Evolutionary conservation across 1,140 invertebrate genomes (phyloP).

Genomic region (Acromyrmex charruanus): DNA sequence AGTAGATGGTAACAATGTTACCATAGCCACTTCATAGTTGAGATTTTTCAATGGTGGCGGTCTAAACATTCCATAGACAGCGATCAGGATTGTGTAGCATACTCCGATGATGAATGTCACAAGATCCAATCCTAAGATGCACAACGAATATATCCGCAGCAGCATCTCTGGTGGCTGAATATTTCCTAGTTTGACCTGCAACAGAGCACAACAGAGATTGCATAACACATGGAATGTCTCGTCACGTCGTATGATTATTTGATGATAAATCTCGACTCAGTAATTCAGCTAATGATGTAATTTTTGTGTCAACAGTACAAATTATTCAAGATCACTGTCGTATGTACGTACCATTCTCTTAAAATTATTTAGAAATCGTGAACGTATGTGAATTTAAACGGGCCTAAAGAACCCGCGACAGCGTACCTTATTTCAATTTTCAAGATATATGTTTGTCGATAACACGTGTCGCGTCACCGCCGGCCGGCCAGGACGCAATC

Average conservation of each 20-base stretch:
- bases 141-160: constrained; percentile 87
- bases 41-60: constrained; percentile 88
- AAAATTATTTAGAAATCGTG: neutral
- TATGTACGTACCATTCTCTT: neutral
- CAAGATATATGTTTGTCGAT: constrained; percentile 49
- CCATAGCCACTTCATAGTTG: constrained; percentile 88
- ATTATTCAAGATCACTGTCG: neutral
- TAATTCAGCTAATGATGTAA: too few species aligned
- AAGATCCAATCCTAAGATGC: constrained; percentile 87
- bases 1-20: constrained; percentile 76
- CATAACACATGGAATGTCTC: neutral
- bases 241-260: neutral
- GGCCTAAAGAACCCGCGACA: neutral
- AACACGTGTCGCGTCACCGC: constrained; percentile 33
- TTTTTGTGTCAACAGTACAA: neutral
- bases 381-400: constrained; percentile 18
- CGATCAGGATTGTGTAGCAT: constrained; percentile 86
- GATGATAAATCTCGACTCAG: neutral
- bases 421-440: neutral
- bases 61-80: constrained; percentile 86
- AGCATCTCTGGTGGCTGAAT: constrained; percentile 87
- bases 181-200: constrained; percentile 70
- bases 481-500: too few species aligned
- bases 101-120: constrained; percentile 86
- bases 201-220: constrained; percentile 31